Evolutionary conservation across 2,888 invertebrate genomes (phyloP).

Genomic region (Bibio marci): DNA sequence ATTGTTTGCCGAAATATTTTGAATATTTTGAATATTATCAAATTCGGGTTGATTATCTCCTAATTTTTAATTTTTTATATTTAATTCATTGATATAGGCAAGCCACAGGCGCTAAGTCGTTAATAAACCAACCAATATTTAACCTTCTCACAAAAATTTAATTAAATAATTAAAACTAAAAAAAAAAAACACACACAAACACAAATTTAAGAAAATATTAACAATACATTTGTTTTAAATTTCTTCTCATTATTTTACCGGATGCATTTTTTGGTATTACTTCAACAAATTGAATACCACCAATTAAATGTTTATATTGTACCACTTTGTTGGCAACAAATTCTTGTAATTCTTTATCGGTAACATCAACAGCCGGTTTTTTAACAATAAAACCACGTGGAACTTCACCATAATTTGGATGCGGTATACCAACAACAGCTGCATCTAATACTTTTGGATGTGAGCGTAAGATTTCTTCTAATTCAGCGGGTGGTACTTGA

Average conservation of each 20-base stretch:
- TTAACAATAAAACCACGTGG: conserved; percentile 51
- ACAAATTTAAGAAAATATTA: background rate
- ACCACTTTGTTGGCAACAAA: conserved; percentile 50
- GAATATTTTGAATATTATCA: too few species aligned
- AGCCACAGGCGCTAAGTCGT: too few species aligned
- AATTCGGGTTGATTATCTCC: too few species aligned
- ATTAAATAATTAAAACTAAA: background rate
- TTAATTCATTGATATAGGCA: too few species aligned
- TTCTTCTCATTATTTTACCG: conserved; percentile 57
- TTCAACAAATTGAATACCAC: conserved; percentile 46
- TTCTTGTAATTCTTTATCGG: conserved; percentile 33
- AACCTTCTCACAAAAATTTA: too few species aligned
- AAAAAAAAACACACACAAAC: background rate
- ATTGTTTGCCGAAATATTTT: too few species aligned
- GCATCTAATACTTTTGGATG: conserved; percentile 59
- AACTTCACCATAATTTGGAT: conserved; percentile 43
- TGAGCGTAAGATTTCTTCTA: conserved; percentile 38
- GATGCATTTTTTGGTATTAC: conserved; percentile 57
- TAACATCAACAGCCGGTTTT: conserved; percentile 26
- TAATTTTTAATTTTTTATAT: too few species aligned
- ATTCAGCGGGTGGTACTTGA: conserved; percentile 66
- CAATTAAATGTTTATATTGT: conserved; percentile 53
- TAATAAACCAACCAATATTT: too few species aligned
- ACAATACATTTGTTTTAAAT: conserved; percentile 29
- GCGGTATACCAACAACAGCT: conserved; percentile 49